Evolutionary conservation across 2,113 vertebrate species (phyloP).

Genomic region (Tilapia sparmanii): DNA sequence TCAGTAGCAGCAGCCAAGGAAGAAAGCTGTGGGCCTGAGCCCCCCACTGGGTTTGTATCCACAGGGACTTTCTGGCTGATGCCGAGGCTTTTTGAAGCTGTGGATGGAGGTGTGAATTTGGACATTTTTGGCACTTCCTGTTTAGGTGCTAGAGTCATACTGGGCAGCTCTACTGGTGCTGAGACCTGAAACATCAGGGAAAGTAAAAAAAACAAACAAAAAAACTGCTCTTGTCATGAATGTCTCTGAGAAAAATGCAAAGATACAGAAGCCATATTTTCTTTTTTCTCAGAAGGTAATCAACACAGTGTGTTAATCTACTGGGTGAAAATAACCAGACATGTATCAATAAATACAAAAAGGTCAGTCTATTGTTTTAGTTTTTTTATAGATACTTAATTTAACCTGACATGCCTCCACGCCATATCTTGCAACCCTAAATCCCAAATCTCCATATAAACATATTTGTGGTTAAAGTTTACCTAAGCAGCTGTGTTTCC

Average conservation of each 20-base stretch:
- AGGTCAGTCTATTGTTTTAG: neutral
- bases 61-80: neutral
- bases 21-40: neutral
- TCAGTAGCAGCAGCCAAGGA: neutral
- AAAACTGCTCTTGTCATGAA: neutral
- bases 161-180: slow-evolving; percentile 79
- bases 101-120: slow-evolving; percentile 33
- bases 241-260: neutral
- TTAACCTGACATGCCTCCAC: neutral
- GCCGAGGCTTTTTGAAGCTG: neutral
- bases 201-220: neutral
- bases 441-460: neutral
- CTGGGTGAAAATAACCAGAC: neutral
- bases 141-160: slow-evolving; percentile 60
- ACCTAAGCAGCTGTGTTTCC: neutral
- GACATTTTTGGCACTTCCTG: slow-evolving; percentile 40
- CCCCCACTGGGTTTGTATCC: neutral
- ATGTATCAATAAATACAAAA: neutral
- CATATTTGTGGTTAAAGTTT: neutral
- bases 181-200: slow-evolving; percentile 60
- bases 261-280: neutral
- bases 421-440: neutral
- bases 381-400: neutral
- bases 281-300: neutral
- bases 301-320: neutral